phyloP scores from a whole-genome alignment of 2,797 vertebrate species.

The Poeciliopsis infans region DNA sequence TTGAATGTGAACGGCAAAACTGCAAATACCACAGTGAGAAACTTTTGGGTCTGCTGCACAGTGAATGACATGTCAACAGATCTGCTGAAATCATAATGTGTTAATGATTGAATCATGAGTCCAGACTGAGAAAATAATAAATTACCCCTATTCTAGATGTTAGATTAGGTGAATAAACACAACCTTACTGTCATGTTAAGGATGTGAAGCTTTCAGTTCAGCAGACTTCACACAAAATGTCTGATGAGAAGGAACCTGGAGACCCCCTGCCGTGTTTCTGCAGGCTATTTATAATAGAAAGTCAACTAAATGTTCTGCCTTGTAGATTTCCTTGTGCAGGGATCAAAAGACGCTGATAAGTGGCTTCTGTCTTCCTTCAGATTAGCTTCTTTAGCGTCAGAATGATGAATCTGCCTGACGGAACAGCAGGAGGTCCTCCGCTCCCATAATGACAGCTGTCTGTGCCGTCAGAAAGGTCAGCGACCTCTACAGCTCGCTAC shows the following conservation, averaged over 20 bases:
- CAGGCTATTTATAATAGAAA: constrained; percentile 3
- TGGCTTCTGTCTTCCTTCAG: neutral
- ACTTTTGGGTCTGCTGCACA: neutral
- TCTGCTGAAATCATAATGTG: neutral
- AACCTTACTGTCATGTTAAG: neutral
- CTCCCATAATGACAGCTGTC: neutral
- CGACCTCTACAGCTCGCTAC: neutral
- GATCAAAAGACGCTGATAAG: constrained; percentile 9
- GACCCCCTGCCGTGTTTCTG: neutral
- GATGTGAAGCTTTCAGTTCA: neutral
- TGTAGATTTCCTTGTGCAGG: neutral
- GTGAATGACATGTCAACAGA: neutral
- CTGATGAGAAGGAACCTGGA: neutral
- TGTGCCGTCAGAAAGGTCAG: neutral
- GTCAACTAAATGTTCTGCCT: constrained; percentile 5
- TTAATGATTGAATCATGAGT: neutral
- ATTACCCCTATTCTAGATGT: neutral
- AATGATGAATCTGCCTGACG: neutral
- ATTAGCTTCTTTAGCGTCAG: neutral
- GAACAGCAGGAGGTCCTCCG: constrained; percentile 3
- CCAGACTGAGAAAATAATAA: neutral
- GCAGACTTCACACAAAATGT: neutral
- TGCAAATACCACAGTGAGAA: no score
- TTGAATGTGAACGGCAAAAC: no score
- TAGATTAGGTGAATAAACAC: neutral